phyloP scores from a whole-genome alignment of 1,140 invertebrate species.

The Uloborus diversus region DNA sequence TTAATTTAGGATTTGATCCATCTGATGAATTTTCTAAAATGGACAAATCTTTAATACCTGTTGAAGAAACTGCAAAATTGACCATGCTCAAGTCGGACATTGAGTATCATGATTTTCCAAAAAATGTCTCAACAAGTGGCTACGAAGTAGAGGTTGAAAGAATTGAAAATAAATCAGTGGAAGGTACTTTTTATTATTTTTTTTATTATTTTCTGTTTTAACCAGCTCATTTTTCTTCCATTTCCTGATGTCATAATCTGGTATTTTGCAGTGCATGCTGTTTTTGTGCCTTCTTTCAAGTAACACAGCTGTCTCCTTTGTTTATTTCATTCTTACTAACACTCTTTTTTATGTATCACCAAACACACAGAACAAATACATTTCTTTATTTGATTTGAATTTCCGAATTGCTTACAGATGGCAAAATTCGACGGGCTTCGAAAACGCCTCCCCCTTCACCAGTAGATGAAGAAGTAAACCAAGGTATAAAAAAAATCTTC shows the following conservation, averaged over 20 bases:
- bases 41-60: too few relatives aligned
- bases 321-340: neutral
- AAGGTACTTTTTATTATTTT: slow-evolving; percentile 4
- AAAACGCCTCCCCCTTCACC: slow-evolving; percentile 51
- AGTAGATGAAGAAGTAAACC: slow-evolving; percentile 13
- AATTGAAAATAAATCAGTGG: neutral
- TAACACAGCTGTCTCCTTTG: neutral
- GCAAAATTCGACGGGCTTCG: slow-evolving; percentile 35
- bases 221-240: too few relatives aligned
- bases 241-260: too few relatives aligned
- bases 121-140: neutral
- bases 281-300: neutral
- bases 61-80: neutral
- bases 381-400: too few relatives aligned
- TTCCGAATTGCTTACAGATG: slow-evolving; percentile 11
- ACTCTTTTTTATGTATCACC: too few relatives aligned
- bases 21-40: too few relatives aligned
- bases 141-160: neutral
- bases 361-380: too few relatives aligned
- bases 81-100: neutral
- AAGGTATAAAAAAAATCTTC: slow-evolving; percentile 8
- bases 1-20: too few relatives aligned
- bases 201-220: slow-evolving; percentile 1
- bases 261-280: too few relatives aligned
- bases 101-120: neutral